phyloP scores from a whole-genome alignment of 1,140 invertebrate species.

The Aphaenogaster rudis region DNA sequence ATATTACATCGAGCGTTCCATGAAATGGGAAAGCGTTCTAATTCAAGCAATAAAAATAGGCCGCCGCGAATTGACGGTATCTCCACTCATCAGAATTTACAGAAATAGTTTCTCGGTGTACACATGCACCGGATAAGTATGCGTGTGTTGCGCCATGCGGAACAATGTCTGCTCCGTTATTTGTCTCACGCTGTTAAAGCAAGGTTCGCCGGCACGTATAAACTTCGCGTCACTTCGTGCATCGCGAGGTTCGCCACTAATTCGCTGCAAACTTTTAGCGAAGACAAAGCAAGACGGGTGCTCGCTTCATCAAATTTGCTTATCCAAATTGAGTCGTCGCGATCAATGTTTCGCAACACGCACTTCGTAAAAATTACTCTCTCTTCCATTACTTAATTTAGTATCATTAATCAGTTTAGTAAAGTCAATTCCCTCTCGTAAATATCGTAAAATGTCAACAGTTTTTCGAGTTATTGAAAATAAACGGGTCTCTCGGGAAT shows the following conservation, averaged over 20 bases:
- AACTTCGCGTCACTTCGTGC: constrained; percentile 21
- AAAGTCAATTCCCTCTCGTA: not conserved
- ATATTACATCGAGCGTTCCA: not conserved
- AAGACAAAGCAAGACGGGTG: constrained; percentile 10
- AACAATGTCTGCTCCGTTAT: constrained; percentile 36
- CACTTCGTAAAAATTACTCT: not conserved
- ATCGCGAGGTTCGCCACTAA: constrained; percentile 10
- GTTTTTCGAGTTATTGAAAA: not conserved
- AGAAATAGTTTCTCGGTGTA: not conserved
- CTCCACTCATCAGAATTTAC: constrained; percentile 17
- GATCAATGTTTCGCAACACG: not conserved
- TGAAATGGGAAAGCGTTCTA: not conserved
- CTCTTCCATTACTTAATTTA: too few species aligned
- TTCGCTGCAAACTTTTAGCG: constrained; percentile 31
- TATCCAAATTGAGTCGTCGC: not conserved
- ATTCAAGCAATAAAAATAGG: constrained; percentile 3
- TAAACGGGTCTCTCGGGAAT: not conserved
- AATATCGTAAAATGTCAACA: not conserved
- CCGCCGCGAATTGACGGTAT: not conserved
- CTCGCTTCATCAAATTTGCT: constrained; percentile 8
- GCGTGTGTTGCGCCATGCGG: not conserved
- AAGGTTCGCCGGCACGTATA: not conserved
- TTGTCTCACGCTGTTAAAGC: constrained; percentile 52
- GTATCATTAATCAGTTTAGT: not conserved
- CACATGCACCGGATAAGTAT: not conserved